Evolutionary conservation across 2,888 invertebrate species (phyloP).

Genomic region (Sesia bembeciformis): DNA sequence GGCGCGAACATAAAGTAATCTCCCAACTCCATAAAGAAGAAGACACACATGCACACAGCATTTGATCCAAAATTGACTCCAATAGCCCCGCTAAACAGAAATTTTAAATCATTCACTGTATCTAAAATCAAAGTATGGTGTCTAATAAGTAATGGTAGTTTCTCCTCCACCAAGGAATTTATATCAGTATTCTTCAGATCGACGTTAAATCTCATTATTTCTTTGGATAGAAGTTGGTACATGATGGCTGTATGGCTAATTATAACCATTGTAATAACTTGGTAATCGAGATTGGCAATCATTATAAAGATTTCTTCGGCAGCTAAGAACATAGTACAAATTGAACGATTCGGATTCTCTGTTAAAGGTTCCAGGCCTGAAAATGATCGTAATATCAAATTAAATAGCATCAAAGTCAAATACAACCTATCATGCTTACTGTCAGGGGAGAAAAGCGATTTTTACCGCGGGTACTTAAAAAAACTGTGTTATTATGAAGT

Average conservation of each 20-base stretch:
- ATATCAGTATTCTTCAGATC: conserved; percentile 12
- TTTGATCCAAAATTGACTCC: conserved; percentile 52
- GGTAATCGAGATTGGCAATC: conserved; percentile 37
- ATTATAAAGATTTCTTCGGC: conserved; percentile 33
- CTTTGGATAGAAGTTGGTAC: conserved; percentile 40
- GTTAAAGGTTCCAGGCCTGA: conserved; percentile 43
- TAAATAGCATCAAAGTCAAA: no score
- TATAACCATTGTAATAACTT: conserved; percentile 39
- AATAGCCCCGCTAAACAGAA: conserved; percentile 42
- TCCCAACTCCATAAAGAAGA: conserved; percentile 38
- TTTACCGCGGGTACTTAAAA: no score
- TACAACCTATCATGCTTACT: no score
- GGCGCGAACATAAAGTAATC: conserved; percentile 44
- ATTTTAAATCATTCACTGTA: conserved; percentile 30
- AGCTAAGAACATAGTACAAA: conserved; percentile 32
- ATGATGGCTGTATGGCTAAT: conserved; percentile 47
- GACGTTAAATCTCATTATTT: conserved; percentile 29
- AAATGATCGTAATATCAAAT: neutral
- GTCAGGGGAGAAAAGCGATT: no score
- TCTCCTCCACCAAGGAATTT: conserved; percentile 22
- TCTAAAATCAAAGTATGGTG: conserved; percentile 36
- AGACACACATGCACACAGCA: conserved; percentile 42
- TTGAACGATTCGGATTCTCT: conserved; percentile 31
- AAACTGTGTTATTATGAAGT: no score
- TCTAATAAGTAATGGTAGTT: conserved; percentile 25